Evolutionary conservation across 2,888 invertebrate species (phyloP).

Genomic region (Pegoplata infirma): DNA sequence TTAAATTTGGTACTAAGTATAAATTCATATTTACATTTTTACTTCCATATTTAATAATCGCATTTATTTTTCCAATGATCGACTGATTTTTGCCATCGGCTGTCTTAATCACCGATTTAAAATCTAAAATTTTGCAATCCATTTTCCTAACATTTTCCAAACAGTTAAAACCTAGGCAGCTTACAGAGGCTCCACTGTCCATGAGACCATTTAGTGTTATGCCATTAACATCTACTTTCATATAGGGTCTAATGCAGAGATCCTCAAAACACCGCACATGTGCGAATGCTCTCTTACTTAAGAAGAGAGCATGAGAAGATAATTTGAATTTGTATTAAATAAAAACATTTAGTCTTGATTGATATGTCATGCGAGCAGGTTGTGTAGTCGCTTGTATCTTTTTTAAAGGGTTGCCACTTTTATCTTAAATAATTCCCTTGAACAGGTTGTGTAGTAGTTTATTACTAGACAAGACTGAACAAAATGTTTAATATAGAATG

Average conservation of each 20-base stretch:
- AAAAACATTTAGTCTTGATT: too few species aligned
- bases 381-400: too few species aligned
- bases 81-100: conserved; percentile 2
- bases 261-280: too few species aligned
- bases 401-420: too few species aligned
- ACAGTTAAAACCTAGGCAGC: neutral
- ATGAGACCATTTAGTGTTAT: neutral
- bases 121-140: neutral
- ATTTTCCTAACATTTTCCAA: neutral
- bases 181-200: neutral
- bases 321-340: too few species aligned
- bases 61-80: neutral
- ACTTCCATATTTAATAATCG: neutral
- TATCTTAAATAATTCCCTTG: too few species aligned
- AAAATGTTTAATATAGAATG: too few species aligned
- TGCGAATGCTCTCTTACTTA: too few species aligned
- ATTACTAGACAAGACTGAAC: too few species aligned
- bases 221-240: neutral
- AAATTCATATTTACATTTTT: neutral
- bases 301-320: too few species aligned
- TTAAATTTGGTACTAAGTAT: neutral
- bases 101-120: neutral
- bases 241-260: conserved; percentile 15
- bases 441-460: too few species aligned
- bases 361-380: too few species aligned